Percentiles rank a stretch among this genome's conserved stretches.
Evolutionary conservation across 2,888 invertebrate genomes (phyloP).

Genomic region (Acleris laterana): DNA sequence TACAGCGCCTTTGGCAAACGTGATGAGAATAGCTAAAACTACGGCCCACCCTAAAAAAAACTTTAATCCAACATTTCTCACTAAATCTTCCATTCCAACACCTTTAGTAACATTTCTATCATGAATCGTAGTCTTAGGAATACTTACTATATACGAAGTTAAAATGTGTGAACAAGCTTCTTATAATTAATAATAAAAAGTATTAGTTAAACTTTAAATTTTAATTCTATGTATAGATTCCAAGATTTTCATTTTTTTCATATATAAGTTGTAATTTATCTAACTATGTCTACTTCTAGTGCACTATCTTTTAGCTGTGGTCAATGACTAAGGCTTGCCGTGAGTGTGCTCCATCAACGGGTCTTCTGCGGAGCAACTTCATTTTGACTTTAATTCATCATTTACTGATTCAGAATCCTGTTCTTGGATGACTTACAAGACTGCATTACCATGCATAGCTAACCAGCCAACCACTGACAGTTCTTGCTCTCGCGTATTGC

Average conservation of each 20-base stretch:
- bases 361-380: background rate
- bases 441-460: background rate
- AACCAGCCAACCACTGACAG: background rate
- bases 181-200: conserved; percentile 82
- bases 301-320: conserved; percentile 82
- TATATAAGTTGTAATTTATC: conserved; percentile 80
- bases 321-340: conserved; percentile 71
- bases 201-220: conserved; percentile 82
- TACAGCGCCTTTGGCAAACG: conserved; percentile 73
- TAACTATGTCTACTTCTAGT: conserved; percentile 80
- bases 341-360: conserved; percentile 58
- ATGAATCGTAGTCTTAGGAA: conserved; percentile 66
- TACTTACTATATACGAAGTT: conserved; percentile 82
- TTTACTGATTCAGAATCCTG: background rate
- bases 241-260: conserved; percentile 70
- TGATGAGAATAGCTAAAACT: conserved; percentile 40
- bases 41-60: conserved; percentile 56
- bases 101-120: conserved; percentile 60
- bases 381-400: background rate
- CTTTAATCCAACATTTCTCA: conserved; percentile 62
- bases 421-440: no score
- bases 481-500: background rate
- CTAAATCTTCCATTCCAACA: conserved; percentile 61
- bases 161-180: conserved; percentile 84
- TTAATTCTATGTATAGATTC: conserved; percentile 83